Evolutionary conservation across 2,797 vertebrate genomes (phyloP).

Genomic region (Pelodytes ibericus): DNA sequence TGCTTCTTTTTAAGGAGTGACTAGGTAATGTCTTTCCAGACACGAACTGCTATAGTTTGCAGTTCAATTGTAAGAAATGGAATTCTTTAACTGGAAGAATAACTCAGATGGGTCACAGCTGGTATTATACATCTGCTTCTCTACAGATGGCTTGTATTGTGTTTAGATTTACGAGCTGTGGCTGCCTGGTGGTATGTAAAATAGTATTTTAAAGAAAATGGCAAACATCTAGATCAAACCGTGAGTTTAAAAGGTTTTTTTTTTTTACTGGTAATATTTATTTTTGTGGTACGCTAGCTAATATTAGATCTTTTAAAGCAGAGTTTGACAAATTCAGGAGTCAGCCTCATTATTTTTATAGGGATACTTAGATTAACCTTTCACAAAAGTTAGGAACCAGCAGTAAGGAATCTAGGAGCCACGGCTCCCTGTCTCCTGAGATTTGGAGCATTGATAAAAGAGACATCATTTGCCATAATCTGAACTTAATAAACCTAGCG

Average conservation of each 20-base stretch:
- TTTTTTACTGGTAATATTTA: no score
- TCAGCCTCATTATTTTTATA: no score
- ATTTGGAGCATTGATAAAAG: no score
- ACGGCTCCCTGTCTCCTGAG: no score
- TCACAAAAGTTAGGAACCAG: no score
- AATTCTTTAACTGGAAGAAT: conserved; percentile 51
- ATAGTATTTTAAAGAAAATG: conserved; percentile 32
- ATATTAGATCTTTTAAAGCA: neutral
- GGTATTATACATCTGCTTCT: conserved; percentile 50
- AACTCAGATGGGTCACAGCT: conserved; percentile 48
- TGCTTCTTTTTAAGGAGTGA: conserved; percentile 27
- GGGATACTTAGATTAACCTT: no score
- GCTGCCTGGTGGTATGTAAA: conserved; percentile 36
- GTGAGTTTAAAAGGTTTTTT: no score
- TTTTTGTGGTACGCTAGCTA: no score
- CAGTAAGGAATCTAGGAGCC: no score
- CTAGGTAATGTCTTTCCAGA: conserved; percentile 2
- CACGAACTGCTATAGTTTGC: conserved; percentile 34
- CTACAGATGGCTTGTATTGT: conserved; percentile 40
- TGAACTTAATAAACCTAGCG: no score
- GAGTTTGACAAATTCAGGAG: no score
- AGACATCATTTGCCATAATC: no score
- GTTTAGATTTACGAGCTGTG: conserved; percentile 46
- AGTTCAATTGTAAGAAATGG: conserved; percentile 20
- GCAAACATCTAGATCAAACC: conserved; percentile 30